Evolutionary conservation across 2,797 vertebrate genomes (phyloP), one percentile per base, ranked within the genome.

Genomic region (Sus cebifrons): DNA sequence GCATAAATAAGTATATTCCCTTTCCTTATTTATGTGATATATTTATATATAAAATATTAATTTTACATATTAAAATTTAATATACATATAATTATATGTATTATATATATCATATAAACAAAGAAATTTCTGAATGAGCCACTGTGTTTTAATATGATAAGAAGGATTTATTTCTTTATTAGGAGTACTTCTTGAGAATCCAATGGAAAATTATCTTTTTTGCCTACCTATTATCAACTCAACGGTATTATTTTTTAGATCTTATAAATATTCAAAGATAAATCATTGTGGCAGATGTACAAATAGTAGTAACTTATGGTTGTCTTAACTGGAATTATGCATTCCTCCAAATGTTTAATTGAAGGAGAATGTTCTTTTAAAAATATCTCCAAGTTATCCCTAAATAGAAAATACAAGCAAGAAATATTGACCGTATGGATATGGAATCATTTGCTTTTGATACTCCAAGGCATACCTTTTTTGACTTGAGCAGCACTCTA

Each of bases 231-330:
- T 85, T 60, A 86, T 96, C 67, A 8, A 77, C 60, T 32, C 86
- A 68, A 95, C 96, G 67, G 75, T 12, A 86, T 92, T 96, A 95
- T 78, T 96, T 97, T 97, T 97, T 98, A 96, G 62, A n/a, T 94
- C 21, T 96, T 21, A 67, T 77, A 93, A 90, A 96, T 95, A 67
- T 16, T 86, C 40, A 88, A 92, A 96, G 32, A 15, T 91, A 91
- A 97, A 94, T 91, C 21, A 87, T 94, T 60, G n/a, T 97, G 70
- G 36, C 40, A 98, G 29, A 71, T 91, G 15, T 60, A 91, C 23
- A 95, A 92, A 94, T 96, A 95, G 54, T 89, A 91, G n/a, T 12
- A 49, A 15, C 7, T 86, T 65, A 0, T 86, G 12, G 44, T 94
- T 94, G 81, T 70, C 70, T 96, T 94, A 29, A 84, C 25, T 95